Evolutionary conservation across 2,113 vertebrate species (phyloP).

Genomic region (Tragelaphus imberbis): DNA sequence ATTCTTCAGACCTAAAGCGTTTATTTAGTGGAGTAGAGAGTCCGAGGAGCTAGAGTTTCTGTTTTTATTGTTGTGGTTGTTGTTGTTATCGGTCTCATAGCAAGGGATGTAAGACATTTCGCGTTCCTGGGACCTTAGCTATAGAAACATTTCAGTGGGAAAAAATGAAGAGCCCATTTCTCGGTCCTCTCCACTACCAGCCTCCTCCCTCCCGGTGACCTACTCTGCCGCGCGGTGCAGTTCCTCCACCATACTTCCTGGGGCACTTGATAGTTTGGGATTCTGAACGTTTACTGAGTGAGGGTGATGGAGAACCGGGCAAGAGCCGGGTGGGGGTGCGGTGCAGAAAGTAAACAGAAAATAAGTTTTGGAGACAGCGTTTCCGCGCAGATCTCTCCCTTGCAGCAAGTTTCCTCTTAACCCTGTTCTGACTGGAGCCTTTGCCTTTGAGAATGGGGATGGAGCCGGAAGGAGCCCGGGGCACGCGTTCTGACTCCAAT

Average conservation of each 20-base stretch:
- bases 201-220: neutral
- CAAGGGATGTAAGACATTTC: neutral
- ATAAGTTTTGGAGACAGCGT: neutral
- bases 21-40: neutral
- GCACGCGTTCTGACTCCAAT: neutral
- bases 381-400: neutral
- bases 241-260: neutral
- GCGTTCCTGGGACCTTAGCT: neutral
- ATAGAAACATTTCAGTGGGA: neutral
- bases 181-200: neutral
- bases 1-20: neutral
- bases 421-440: neutral
- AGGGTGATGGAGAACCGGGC: too few relatives aligned
- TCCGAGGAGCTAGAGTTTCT: neutral
- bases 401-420: neutral
- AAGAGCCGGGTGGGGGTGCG: accelerated
- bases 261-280: neutral
- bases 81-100: neutral
- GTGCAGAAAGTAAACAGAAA: neutral
- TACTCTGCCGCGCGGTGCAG: neutral
- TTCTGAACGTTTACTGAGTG: neutral
- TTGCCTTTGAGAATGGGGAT: neutral
- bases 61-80: neutral
- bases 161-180: neutral
- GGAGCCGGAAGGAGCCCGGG: neutral